Percentiles rank a stretch among this genome's conserved stretches.
Conservation (phyloP, 2,113 vertebrate genomes). For the Engraulis encrasicolus region DNA sequence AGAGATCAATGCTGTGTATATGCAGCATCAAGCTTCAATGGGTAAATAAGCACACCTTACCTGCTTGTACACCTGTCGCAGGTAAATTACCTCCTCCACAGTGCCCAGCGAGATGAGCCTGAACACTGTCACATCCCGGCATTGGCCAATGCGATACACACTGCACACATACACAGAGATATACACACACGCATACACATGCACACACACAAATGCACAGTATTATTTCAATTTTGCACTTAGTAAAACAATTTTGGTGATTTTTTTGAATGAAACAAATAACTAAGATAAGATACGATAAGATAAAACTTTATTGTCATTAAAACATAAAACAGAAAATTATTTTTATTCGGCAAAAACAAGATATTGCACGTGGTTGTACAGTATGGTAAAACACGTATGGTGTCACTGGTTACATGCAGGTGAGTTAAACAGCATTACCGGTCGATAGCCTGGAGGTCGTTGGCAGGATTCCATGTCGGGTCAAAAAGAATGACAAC, state of each 20-base stretch:
- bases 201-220: not conserved
- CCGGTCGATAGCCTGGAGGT: slow-evolving; percentile 98
- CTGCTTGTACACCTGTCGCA: slow-evolving; percentile 96
- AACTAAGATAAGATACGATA: too few species aligned
- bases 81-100: slow-evolving; percentile 94
- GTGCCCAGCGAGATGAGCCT: slow-evolving; percentile 93
- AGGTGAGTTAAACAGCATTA: slow-evolving; percentile 49
- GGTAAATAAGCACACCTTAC: slow-evolving; percentile 64
- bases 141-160: slow-evolving; percentile 95
- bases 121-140: slow-evolving; percentile 91
- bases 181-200: not conserved
- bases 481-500: slow-evolving; percentile 95
- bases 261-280: too few species aligned
- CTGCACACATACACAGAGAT: slow-evolving; percentile 64
- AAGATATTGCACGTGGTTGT: not conserved
- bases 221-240: too few species aligned
- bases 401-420: too few species aligned
- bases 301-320: too few species aligned
- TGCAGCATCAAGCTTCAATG: too few species aligned
- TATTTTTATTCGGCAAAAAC: too few species aligned
- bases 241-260: too few species aligned
- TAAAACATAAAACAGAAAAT: too few species aligned
- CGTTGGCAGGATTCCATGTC: slow-evolving; percentile 97
- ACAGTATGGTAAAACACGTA: not conserved
- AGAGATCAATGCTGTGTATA: too few species aligned